Conservation (phyloP, 2,113 vertebrate genomes). For the Plectropomus leopardus region DNA sequence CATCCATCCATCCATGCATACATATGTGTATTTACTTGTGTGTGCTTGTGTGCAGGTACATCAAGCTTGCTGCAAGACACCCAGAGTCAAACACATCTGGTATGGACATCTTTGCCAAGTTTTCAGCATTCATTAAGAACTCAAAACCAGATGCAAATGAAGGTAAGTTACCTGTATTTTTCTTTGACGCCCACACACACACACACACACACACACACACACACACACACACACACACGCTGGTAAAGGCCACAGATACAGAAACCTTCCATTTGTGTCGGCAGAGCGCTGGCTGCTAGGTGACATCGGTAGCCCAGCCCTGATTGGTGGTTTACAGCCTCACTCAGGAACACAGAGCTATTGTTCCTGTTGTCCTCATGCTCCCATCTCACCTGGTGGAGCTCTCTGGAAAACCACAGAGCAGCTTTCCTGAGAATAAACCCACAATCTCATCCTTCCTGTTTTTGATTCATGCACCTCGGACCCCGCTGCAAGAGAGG, state of each 20-base stretch:
- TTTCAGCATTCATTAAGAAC: slow-evolving; percentile 98
- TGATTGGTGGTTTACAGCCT: slow-evolving; percentile 58
- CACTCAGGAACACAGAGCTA: slow-evolving; percentile 52
- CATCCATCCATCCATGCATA: neutral
- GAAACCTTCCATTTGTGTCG: slow-evolving; percentile 38
- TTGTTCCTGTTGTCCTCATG: slow-evolving; percentile 61
- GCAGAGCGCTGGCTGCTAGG: slow-evolving; percentile 76
- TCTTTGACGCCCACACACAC: neutral
- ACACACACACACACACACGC: neutral
- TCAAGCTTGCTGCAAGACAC: slow-evolving; percentile 94
- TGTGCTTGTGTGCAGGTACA: slow-evolving; percentile 77
- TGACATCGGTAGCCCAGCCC: slow-evolving; percentile 43
- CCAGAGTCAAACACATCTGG: slow-evolving; percentile 98
- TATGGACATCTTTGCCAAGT: slow-evolving; percentile 99
- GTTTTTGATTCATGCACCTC: neutral
- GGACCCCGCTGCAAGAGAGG: neutral
- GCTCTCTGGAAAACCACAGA: slow-evolving; percentile 42
- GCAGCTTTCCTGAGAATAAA: neutral
- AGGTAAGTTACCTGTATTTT: slow-evolving; percentile 82
- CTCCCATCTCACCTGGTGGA: slow-evolving; percentile 55
- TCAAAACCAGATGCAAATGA: slow-evolving; percentile 96
- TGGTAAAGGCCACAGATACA: neutral
- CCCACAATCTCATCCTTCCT: neutral
- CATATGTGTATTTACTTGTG: neutral
- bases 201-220: neutral